Conservation (phyloP, 2,888 invertebrate genomes). For the Alloplasta piceator region DNA sequence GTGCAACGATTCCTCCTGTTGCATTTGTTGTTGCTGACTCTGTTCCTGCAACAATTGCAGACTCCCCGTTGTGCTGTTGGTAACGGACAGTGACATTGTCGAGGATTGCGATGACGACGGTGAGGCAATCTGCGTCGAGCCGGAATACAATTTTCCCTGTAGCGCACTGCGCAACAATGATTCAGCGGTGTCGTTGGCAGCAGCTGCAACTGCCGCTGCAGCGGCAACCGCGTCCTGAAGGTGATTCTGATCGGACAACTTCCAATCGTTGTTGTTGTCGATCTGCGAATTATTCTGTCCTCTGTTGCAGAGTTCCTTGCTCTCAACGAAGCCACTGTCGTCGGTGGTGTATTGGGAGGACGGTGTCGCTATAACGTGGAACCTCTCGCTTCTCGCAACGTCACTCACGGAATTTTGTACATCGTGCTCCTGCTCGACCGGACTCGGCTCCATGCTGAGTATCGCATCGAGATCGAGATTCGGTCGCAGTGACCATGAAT, state of each 20-base stretch:
- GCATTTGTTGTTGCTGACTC: constrained; percentile 77
- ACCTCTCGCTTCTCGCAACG: constrained; percentile 82
- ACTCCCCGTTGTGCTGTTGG: constrained; percentile 71
- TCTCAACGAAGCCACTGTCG: constrained; percentile 90
- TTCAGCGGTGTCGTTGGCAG: constrained; percentile 85
- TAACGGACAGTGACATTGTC: constrained; percentile 78
- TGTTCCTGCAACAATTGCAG: constrained; percentile 75
- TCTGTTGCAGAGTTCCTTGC: constrained; percentile 84
- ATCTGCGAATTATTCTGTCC: constrained; percentile 62
- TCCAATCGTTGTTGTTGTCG: constrained; percentile 93
- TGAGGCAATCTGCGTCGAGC: constrained; percentile 74
- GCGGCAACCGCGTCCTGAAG: constrained; percentile 75
- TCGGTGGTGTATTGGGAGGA: constrained; percentile 87
- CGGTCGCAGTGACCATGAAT: constrained; percentile 88
- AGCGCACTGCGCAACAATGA: constrained; percentile 92
- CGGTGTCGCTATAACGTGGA: constrained; percentile 71
- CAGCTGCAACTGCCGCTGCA: constrained; percentile 71
- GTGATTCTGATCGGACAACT: constrained; percentile 89
- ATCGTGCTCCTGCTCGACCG: constrained; percentile 83
- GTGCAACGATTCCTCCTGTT: constrained; percentile 86
- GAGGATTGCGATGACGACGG: constrained; percentile 79
- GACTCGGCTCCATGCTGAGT: constrained; percentile 88
- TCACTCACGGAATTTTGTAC: constrained; percentile 86
- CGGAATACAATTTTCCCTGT: constrained; percentile 88
- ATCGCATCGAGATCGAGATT: constrained; percentile 92